These are phyloP conservation scores for Brachionus manjavacas DNA, from an alignment of 1,140 invertebrate genomes.

Conservation along the genomic window DNA sequence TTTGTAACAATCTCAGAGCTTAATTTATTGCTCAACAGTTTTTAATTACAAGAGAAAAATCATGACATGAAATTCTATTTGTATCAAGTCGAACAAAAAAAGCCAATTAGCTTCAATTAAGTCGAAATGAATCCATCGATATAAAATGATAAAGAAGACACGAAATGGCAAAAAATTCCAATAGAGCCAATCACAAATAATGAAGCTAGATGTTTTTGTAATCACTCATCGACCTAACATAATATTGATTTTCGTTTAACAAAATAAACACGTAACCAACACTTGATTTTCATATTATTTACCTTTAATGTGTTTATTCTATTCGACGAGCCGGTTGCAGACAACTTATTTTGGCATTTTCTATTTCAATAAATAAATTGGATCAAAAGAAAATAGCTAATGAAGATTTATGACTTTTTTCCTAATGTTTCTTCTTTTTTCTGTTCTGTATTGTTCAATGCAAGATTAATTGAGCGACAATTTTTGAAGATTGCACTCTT, in stretches of 20 bases:
- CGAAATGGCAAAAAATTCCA: not conserved
- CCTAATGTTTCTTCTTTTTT: too few relatives aligned
- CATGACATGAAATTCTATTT: conserved; percentile 3
- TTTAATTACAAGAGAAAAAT: not conserved
- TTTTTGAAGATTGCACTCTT: not conserved
- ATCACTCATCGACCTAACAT: conserved; percentile 5
- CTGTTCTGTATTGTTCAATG: too few relatives aligned
- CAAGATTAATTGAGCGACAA: conserved; percentile 6
- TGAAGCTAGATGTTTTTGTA: not conserved
- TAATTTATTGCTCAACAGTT: conserved; percentile 33
- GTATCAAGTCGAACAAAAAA: not conserved
- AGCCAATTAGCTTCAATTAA: conserved; percentile 16
- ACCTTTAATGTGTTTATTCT: not conserved
- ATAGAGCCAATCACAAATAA: not conserved
- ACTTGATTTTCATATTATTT: not conserved
- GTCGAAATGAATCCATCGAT: not conserved
- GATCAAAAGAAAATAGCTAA: not conserved
- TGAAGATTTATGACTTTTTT: not conserved
- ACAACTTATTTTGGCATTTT: not conserved
- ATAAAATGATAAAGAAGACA: conserved; percentile 4
- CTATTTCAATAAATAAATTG: too few relatives aligned
- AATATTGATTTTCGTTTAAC: conserved; percentile 14
- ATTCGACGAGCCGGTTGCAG: not conserved
- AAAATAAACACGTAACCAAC: conserved; percentile 24
- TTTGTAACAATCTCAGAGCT: not conserved